Percentiles rank a stretch among this genome's conserved stretches.
phyloP scores from a whole-genome alignment of 2,113 vertebrate genomes.

The Atrichornis clamosus region DNA sequence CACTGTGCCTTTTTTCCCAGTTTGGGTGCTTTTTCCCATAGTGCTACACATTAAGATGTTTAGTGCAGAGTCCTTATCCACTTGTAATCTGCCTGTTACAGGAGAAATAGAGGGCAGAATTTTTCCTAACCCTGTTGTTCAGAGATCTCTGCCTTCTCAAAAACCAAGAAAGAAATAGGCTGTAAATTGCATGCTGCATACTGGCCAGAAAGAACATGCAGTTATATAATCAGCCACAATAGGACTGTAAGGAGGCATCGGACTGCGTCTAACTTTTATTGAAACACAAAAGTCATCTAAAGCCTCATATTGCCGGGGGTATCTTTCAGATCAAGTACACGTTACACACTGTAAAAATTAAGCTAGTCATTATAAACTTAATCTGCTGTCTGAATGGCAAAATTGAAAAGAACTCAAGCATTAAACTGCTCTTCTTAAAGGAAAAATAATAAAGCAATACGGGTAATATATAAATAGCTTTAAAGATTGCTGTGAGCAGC shows the following conservation, averaged over 20 bases:
- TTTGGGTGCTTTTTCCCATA: not conserved
- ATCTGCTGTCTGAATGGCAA: constrained; percentile 37
- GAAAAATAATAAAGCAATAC: constrained; percentile 51
- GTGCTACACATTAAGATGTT: not conserved
- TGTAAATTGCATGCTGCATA: not conserved
- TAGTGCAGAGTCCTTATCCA: not conserved
- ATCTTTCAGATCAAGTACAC: constrained; percentile 13
- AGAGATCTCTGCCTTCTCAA: not conserved
- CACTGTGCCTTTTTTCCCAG: not conserved
- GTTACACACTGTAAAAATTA: constrained; percentile 47
- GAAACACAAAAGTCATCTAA: not conserved
- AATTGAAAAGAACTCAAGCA: constrained; percentile 60
- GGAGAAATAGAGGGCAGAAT: not conserved
- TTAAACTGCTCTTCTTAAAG: constrained; percentile 48
- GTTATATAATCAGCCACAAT: not conserved
- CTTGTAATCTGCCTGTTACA: not conserved
- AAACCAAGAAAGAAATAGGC: not conserved
- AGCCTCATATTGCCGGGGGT: not conserved
- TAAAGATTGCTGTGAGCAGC: not conserved
- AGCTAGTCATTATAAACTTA: constrained; percentile 35
- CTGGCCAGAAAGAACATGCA: not conserved
- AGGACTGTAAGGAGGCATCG: not conserved
- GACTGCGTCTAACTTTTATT: constrained; percentile 24
- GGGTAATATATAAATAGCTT: constrained; percentile 9
- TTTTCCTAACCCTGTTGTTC: not conserved